Conservation (phyloP, 2,797 vertebrate species). For the Propithecus perrieri region DNA sequence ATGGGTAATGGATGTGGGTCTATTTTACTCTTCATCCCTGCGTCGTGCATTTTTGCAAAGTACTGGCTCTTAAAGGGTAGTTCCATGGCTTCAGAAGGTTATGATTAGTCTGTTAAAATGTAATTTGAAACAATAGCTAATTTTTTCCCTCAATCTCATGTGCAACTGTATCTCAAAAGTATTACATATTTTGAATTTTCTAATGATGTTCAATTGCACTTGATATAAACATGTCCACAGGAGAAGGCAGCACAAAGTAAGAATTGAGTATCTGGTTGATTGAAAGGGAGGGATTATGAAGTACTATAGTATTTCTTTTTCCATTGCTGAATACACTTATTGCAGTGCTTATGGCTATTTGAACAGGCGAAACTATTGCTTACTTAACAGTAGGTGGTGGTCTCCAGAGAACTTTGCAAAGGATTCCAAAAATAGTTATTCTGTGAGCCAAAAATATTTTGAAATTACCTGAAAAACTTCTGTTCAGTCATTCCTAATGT, state of each 20-base stretch:
- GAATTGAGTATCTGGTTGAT: neutral
- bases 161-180: neutral
- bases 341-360: neutral
- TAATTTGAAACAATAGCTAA: constrained; percentile 50
- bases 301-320: neutral
- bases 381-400: neutral
- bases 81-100: constrained; percentile 43
- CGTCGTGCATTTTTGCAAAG: neutral
- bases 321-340: neutral
- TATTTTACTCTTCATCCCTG: constrained; percentile 10
- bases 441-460: neutral
- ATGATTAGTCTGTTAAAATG: constrained; percentile 50
- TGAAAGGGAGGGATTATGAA: neutral
- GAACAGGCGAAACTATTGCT: neutral
- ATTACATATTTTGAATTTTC: neutral
- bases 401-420: neutral
- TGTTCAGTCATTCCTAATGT: neutral
- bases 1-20: neutral
- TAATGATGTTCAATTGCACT: neutral
- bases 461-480: neutral
- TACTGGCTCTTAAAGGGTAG: neutral
- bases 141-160: constrained; percentile 34
- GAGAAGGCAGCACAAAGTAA: neutral
- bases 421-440: neutral
- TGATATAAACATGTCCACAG: neutral